Evolutionary conservation across 2,797 vertebrate species (phyloP).

Genomic region (Naso thynnoides): DNA sequence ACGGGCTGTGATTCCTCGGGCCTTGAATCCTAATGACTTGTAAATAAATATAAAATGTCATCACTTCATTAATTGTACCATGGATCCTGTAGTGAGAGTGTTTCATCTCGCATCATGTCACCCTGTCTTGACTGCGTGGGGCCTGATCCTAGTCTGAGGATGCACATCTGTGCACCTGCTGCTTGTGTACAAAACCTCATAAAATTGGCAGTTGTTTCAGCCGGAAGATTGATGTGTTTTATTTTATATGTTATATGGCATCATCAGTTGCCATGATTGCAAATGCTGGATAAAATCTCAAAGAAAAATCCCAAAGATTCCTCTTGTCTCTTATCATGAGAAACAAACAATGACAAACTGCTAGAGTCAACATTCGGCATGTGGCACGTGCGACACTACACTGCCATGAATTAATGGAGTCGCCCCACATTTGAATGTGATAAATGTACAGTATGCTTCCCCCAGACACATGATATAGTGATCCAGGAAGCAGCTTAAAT

Average conservation of each 20-base stretch:
- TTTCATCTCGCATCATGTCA: constrained; percentile 59
- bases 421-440: constrained; percentile 1
- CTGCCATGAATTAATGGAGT: background rate
- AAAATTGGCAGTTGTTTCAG: constrained; percentile 16
- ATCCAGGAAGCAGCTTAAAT: constrained; percentile 45
- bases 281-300: constrained; percentile 1
- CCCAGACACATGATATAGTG: constrained; percentile 14
- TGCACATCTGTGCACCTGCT: constrained; percentile 2
- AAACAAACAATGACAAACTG: constrained; percentile 1
- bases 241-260: background rate
- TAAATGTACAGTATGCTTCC: constrained; percentile 18
- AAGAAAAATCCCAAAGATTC: constrained; percentile 7
- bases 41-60: constrained; percentile 86
- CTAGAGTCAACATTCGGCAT: background rate
- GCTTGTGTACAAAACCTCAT: background rate
- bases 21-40: constrained; percentile 82
- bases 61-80: constrained; percentile 82
- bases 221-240: background rate
- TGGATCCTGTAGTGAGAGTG: constrained; percentile 67
- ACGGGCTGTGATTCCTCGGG: constrained; percentile 74
- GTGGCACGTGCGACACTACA: background rate
- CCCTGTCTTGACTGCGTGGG: constrained; percentile 44
- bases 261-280: constrained; percentile 2
- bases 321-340: background rate
- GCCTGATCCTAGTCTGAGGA: constrained; percentile 37